phyloP scores from a whole-genome alignment of 2,113 vertebrate genomes.

The Globicephala melas region DNA sequence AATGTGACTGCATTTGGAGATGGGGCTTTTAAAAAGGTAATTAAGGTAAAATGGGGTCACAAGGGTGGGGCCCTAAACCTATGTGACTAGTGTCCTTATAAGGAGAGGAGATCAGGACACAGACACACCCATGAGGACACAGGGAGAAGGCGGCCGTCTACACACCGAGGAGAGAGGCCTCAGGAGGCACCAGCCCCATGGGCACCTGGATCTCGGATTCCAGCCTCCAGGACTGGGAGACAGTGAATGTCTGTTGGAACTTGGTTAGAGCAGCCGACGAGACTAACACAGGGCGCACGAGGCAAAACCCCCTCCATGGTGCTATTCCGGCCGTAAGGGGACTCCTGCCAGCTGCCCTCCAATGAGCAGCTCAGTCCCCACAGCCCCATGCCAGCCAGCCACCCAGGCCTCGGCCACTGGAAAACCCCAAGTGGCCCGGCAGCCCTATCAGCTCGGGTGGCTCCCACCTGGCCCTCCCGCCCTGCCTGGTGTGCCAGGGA shows the following conservation, averaged over 20 bases:
- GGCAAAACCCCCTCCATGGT: accelerated
- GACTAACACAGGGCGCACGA: accelerated
- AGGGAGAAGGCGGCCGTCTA: accelerated
- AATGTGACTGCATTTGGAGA: neutral
- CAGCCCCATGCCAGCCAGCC: neutral
- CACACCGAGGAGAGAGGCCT: accelerated
- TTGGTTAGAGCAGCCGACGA: accelerated
- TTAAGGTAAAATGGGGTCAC: neutral
- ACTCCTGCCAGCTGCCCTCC: neutral
- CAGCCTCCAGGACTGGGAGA: neutral
- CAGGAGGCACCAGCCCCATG: accelerated
- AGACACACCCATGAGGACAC: neutral
- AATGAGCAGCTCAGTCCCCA: accelerated
- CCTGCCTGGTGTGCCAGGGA: too few relatives aligned
- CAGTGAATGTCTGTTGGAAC: neutral
- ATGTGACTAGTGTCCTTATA: neutral
- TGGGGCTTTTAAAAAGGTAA: neutral
- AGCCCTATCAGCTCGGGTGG: neutral
- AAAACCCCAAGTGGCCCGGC: neutral
- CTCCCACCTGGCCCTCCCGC: neutral
- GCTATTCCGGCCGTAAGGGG: neutral
- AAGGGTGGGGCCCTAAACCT: too few relatives aligned
- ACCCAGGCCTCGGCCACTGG: neutral
- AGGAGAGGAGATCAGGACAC: neutral
- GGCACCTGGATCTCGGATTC: accelerated